A percentile compares a stretch with the other conserved stretches of the same genome.
Evolutionary conservation across 2,888 invertebrate species (phyloP).

Genomic region (Carpatolechia fugitivella): DNA sequence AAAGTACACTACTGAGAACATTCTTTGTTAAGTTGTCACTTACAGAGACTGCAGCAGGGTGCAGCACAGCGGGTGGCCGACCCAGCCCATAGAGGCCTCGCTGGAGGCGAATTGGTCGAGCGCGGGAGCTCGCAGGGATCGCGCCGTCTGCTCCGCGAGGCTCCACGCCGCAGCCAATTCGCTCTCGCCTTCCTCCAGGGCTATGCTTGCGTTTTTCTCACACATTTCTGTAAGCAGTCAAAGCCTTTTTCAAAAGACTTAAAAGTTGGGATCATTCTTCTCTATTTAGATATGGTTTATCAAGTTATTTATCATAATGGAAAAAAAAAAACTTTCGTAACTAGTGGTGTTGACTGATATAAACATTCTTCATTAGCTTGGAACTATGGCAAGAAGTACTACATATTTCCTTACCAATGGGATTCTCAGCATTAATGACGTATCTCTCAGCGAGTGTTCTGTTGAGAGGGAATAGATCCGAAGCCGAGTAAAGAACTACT

Average conservation of each 20-base stretch:
- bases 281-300: too few relatives aligned
- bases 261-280: too few relatives aligned
- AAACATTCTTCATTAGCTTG: background rate
- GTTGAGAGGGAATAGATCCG: constrained; percentile 87
- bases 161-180: constrained; percentile 95
- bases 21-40: too few relatives aligned
- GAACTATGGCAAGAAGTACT: background rate
- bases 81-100: constrained; percentile 87
- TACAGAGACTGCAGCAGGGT: constrained; percentile 91
- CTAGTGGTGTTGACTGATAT: too few relatives aligned
- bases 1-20: too few relatives aligned
- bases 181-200: constrained; percentile 85
- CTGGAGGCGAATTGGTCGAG: constrained; percentile 62
- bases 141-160: constrained; percentile 86
- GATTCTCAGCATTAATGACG: constrained; percentile 77
- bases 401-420: constrained; percentile 61
- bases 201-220: constrained; percentile 87
- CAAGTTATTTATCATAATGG: too few relatives aligned
- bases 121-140: constrained; percentile 58
- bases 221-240: constrained; percentile 81
- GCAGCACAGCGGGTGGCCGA: constrained; percentile 91
- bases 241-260: background rate
- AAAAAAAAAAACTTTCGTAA: too few relatives aligned
- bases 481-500: constrained; percentile 86
- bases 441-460: constrained; percentile 91